phyloP scores from a whole-genome alignment of 2,797 vertebrate genomes.

The Protonibea diacanthus region DNA sequence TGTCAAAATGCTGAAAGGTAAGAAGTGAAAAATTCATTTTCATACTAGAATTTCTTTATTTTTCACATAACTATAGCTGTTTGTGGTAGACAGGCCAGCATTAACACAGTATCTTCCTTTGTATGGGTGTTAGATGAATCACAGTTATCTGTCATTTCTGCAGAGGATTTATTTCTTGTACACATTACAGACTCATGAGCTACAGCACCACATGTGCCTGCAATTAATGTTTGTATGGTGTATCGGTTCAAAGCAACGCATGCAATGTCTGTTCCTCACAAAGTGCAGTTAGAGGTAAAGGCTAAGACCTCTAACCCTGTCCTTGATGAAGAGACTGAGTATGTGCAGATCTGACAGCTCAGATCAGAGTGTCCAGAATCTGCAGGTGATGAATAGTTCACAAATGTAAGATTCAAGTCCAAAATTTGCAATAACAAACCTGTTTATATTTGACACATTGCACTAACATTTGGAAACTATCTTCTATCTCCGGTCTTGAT shows the following conservation, averaged over 20 bases:
- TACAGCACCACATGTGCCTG: slow-evolving; percentile 56
- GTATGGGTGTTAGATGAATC: slow-evolving; percentile 44
- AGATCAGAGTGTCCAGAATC: slow-evolving; percentile 37
- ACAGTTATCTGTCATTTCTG: slow-evolving; percentile 43
- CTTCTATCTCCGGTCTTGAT: slow-evolving; percentile 10
- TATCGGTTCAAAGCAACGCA: slow-evolving; percentile 59
- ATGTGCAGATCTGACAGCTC: slow-evolving; percentile 53
- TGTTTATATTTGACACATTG: slow-evolving; percentile 43
- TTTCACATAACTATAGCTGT: not conserved
- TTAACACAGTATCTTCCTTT: slow-evolving; percentile 17
- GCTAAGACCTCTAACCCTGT: slow-evolving; percentile 55
- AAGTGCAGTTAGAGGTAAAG: slow-evolving; percentile 56
- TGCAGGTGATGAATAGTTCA: slow-evolving; percentile 58
- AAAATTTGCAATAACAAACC: slow-evolving; percentile 30
- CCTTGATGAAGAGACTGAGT: slow-evolving; percentile 46
- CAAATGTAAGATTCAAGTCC: slow-evolving; percentile 29
- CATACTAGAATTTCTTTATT: not conserved
- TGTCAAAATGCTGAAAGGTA: slow-evolving; percentile 99
- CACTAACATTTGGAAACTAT: slow-evolving; percentile 49
- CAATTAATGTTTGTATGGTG: slow-evolving; percentile 59
- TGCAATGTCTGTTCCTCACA: slow-evolving; percentile 43
- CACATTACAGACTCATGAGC: slow-evolving; percentile 37
- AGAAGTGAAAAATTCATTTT: slow-evolving; percentile 17
- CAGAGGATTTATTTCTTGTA: slow-evolving; percentile 46
- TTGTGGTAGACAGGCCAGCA: slow-evolving; percentile 19